Evolutionary conservation across 2,888 invertebrate genomes (phyloP), one percentile per base, ranked within the genome.

Genomic region (Plagiodera versicolora): DNA sequence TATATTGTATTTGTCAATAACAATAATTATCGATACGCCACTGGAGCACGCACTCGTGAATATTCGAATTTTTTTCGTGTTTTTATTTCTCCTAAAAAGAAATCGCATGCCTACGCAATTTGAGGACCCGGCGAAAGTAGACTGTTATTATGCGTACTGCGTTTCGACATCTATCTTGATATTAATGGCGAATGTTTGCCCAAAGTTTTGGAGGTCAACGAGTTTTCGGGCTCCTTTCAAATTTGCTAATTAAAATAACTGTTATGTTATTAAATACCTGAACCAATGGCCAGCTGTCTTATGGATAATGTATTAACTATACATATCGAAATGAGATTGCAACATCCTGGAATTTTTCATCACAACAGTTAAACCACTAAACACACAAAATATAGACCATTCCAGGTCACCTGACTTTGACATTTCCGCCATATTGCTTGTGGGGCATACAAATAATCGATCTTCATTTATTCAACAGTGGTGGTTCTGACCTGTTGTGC

Each of bases 131-230:
- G 49, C 58, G 58, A 59, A 59, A 59, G 58, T 59, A 59, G 58
- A 54, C 48, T 54, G 54, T 39, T 56, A 10, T 3, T 39, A 39
- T 39, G 14, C 39, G 39, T 39, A 14, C n/a, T n/a, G 8, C 11
- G 39, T 39, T 39, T 39, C 39, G 39, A 39, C 39, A 39, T 39
- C 39, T 39, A 39, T n/a, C 10, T 39, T 52, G 54, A 59, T 14
- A 39, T 39, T 58, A 49, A 58, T 62, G 51, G 61, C 61, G 54
- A 62, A 62, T 62, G 61, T 62, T 62, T 58, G 55, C 55, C 55
- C 47, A 62, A 62, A 62, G 35, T 62, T 14, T 62, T 48, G 32
- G 54, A 55, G 58, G 61, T 59, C 58, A 54, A 47, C 58, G 16
- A 24, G 58, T 59, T 59, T 54, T 58, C 51, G 28, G 46, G 18